Evolutionary conservation across 2,797 vertebrate genomes (phyloP), one percentile per base, ranked within the genome.

Genomic region (Scolopax bukidnonensis): DNA sequence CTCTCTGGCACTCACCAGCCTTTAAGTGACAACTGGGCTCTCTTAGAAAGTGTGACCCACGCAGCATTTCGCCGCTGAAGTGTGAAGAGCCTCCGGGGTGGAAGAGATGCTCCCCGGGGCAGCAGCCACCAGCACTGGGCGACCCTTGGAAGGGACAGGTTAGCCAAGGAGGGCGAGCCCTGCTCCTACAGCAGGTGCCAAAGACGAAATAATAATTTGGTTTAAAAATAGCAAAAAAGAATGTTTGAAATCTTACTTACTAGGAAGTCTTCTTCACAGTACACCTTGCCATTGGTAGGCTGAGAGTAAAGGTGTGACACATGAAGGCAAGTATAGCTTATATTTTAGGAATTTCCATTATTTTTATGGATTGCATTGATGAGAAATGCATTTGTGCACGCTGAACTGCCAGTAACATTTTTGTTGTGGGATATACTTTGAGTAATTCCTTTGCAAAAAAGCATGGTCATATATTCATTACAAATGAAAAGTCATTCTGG

Each of bases 401-500:
- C 60, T 84, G 43, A 89, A 80, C 60, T 43, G 53, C 41, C 85
- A 80, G 51, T 54, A 84, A 70, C 40, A 15, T 63, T 89, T 88
- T 32, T 65, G 64, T 87, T 84, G 67, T 41, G 38, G 53, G 30
- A 87, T 69, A 71, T 13, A 71, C 54, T 96, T 84, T 54, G 33
- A 91, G 48, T 41, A 90, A 90, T 65, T 88, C 61, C 74, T 84
- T 78, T 87, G 65, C 67, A 90, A 79, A 88, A 84, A 78, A 57
- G 12, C 47, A 73, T 1, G 27, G 56, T 59, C 71, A 80, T 57
- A 45, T 38, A 70, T 57, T 89, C 68, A 57, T 89, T 89, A 96
- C 40, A 74, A 91, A 84, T 48, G 43, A 48, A 86, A 94, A 92
- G 41, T 18, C 1, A 0, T 47, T 82, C 59, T 78, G 36, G n/a